Evolutionary conservation across 2,113 vertebrate species (phyloP), one percentile per base, ranked within the genome.

Genomic region (Actenoides lindsayi): DNA sequence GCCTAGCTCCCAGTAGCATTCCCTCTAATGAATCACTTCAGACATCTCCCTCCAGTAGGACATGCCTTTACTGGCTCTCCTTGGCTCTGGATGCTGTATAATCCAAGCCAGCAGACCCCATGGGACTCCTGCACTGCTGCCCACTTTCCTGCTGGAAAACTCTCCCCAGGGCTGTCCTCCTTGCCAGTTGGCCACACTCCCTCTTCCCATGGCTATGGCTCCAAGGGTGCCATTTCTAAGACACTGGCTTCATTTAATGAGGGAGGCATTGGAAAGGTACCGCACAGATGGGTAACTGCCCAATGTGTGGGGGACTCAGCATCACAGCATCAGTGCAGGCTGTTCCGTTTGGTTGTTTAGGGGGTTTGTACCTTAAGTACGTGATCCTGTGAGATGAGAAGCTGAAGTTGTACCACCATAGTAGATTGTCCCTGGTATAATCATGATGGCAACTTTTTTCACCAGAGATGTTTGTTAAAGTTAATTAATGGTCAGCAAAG

Each of bases 301-400:
- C 56, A 60, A 46, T 75, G 30, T 15, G 11, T 2, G 4, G 0
- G 60, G 33, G 56, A 6, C 16, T 78, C 0, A 0, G 2, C 13
- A 6, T 51, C 10, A 2, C 39, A 23, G 18, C 30, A 48, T 80
- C 53, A 25, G 24, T 10, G 11, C 51, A 70, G n/a, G 23, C 23
- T 2, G 1, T 78, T 82, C 0, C 0, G 15, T 77, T 74, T 51
- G 57, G 27, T 57, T 74, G 11, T 15, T 6, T 50, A 19, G 6
- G 28, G 11, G 13, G 10, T 42, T 80, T 50, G 37, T 62, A 50
- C 39, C 35, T 73, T 56, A n/a, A 65, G 28, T 31, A 59, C 6
- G 11, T 27, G 31, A 24, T 37, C 48, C 57, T 41, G 9, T 39
- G 39, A 87, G 59, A 68, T 25, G 33, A 69, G 63, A 54, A 69